These are phyloP conservation scores for Lamellibrachia luymesi DNA, from an alignment of 1,140 invertebrate species.

Conservation along the genomic window DNA sequence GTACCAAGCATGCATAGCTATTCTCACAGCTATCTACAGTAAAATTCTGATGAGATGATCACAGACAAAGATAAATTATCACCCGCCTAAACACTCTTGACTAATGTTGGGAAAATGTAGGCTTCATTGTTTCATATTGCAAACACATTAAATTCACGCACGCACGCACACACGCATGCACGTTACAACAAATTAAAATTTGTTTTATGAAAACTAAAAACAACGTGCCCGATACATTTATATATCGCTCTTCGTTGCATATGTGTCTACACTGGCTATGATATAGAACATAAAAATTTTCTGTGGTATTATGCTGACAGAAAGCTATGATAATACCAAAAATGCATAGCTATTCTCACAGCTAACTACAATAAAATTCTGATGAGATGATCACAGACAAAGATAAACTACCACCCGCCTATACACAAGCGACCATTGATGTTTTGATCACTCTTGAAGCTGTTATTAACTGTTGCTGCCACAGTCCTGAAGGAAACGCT, in stretches of 20 bases:
- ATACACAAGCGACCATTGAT: neutral
- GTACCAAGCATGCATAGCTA: neutral
- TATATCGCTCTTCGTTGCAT: too few relatives aligned
- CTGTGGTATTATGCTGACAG: neutral
- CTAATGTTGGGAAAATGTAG: neutral
- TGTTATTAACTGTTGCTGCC: neutral
- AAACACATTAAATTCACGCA: neutral
- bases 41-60: neutral
- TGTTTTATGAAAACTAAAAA: too few relatives aligned
- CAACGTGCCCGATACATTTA: too few relatives aligned
- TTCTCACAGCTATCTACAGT: neutral
- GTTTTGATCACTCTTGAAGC: neutral
- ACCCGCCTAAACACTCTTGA: neutral
- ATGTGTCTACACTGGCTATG: neutral
- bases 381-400: neutral
- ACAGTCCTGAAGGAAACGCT: neutral
- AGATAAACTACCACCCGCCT: neutral
- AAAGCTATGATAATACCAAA: neutral
- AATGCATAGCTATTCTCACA: neutral
- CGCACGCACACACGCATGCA: neutral
- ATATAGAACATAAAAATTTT: neutral
- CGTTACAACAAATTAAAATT: neutral
- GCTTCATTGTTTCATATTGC: neutral
- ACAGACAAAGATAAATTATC: neutral
- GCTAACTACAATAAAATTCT: neutral